Conservation (phyloP, 2,888 invertebrate species). For the Nomada fabriciana region DNA sequence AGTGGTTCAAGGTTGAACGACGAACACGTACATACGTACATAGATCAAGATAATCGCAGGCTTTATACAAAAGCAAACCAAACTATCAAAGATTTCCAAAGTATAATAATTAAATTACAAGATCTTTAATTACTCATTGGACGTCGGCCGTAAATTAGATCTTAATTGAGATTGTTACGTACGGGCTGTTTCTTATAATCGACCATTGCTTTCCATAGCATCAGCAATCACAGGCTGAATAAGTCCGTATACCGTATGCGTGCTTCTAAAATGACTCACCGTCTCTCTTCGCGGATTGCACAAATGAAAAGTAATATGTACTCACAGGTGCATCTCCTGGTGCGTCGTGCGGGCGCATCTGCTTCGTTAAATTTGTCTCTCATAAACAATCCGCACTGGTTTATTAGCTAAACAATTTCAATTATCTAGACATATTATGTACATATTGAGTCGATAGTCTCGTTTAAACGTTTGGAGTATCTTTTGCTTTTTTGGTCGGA, state of each 20-base stretch:
- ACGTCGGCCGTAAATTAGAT: not conserved
- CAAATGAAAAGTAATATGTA: constrained; percentile 19
- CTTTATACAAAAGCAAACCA: not conserved
- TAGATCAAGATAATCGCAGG: not conserved
- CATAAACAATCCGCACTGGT: not conserved
- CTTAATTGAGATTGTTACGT: not conserved
- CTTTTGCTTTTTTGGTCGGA: no score
- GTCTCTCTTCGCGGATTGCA: constrained; percentile 36
- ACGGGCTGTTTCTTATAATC: constrained; percentile 10
- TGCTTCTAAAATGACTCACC: constrained; percentile 74
- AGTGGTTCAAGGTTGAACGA: not conserved
- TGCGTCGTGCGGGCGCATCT: constrained; percentile 5
- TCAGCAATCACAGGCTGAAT: not conserved
- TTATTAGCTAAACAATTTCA: no score
- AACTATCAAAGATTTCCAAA: constrained; percentile 11
- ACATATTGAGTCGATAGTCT: no score
- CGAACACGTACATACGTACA: not conserved
- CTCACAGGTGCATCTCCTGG: constrained; percentile 56
- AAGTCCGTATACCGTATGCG: constrained; percentile 6
- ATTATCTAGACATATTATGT: no score
- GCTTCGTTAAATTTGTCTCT: constrained; percentile 9
- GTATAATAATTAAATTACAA: not conserved
- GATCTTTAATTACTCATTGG: not conserved
- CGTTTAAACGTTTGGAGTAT: no score
- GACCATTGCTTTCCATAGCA: constrained; percentile 1